Conservation (phyloP, 37 sponge, comb jelly and placozoan species). For the Eunapius fragilis region DNA sequence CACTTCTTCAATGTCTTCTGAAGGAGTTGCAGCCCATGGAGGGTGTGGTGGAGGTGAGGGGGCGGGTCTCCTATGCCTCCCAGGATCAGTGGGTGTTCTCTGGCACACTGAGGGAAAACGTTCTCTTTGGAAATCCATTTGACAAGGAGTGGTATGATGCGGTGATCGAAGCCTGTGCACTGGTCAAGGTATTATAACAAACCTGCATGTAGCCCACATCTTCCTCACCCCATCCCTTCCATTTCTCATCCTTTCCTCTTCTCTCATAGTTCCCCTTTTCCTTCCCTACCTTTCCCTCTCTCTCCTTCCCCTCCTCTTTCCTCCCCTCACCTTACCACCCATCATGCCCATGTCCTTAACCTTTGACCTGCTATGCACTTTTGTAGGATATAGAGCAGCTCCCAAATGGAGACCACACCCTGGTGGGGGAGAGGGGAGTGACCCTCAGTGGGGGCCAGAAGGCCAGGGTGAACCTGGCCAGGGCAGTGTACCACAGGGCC, state of each 20-base stretch:
- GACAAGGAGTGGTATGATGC: constrained; percentile 14
- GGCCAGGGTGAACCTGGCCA: constrained; percentile 88
- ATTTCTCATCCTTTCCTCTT: neutral
- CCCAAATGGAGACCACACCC: constrained; percentile 81
- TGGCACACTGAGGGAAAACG: constrained; percentile 76
- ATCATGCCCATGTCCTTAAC: neutral
- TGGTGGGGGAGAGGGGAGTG: constrained; percentile 90
- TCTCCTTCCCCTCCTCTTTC: neutral
- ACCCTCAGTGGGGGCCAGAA: constrained; percentile 96
- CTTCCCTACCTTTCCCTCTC: neutral
- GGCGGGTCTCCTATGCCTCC: constrained; percentile 59
- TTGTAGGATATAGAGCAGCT: constrained; percentile 69
- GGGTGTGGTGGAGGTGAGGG: constrained; percentile 45
- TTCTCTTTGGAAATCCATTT: constrained; percentile 64
- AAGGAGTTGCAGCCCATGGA: constrained; percentile 48
- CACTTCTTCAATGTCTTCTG: constrained; percentile 61
- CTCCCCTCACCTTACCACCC: neutral
- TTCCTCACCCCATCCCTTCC: neutral
- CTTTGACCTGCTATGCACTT: neutral
- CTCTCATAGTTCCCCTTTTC: neutral
- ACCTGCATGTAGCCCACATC: constrained; percentile 61
- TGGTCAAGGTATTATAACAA: constrained; percentile 44
- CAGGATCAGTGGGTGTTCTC: constrained; percentile 81
- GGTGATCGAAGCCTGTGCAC: constrained; percentile 51
- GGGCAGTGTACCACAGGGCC: constrained; percentile 75